Percentiles rank a stretch among this genome's conserved stretches.
Evolutionary conservation across 2,797 vertebrate genomes (phyloP).

Genomic region (Tympanoctomys barrerae): DNA sequence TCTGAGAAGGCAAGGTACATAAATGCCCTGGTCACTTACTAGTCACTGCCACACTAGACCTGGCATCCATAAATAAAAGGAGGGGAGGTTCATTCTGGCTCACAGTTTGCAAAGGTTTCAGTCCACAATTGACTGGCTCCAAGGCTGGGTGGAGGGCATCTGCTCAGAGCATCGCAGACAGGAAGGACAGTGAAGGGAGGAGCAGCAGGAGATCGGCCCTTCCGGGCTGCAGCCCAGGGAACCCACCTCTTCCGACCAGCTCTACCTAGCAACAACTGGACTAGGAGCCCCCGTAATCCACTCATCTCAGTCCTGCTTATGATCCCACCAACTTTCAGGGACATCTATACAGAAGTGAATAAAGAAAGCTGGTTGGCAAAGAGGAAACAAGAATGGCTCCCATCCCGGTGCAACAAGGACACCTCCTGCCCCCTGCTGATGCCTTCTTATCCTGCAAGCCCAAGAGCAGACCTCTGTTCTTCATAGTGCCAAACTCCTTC

Average conservation of each 20-base stretch:
- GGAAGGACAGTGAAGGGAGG: neutral
- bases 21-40: neutral
- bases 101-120: neutral
- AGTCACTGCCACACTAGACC: neutral
- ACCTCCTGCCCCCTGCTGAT: neutral
- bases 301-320: neutral
- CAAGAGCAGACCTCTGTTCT: too few species aligned
- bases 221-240: neutral
- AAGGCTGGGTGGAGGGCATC: neutral
- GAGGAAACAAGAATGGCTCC: neutral
- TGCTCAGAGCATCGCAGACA: neutral
- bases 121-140: neutral
- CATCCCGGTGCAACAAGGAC: neutral
- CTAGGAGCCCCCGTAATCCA: neutral
- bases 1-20: neutral
- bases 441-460: neutral
- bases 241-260: neutral
- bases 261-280: neutral
- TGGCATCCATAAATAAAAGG: neutral
- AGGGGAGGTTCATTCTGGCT: neutral
- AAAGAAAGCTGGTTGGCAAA: neutral
- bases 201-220: neutral
- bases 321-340: neutral
- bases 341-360: neutral
- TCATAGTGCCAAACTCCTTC: neutral